Evolutionary conservation across 1,140 invertebrate species (phyloP).

Genomic region (Holotrichia oblita): DNA sequence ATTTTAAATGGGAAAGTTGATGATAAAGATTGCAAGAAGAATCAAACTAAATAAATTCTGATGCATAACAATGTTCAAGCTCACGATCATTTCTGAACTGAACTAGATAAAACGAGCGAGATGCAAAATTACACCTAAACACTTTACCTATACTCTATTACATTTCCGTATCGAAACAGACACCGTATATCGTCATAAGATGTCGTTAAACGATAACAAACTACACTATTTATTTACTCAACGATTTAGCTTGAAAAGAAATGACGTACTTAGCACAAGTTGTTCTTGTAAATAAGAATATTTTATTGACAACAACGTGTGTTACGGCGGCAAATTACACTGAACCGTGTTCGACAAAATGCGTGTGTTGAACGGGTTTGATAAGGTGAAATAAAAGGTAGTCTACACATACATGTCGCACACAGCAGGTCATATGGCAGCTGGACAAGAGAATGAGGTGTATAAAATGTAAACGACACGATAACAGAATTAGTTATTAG

Average conservation of each 20-base stretch:
- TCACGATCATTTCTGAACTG: no score
- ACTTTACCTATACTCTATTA: no score
- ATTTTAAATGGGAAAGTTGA: no score
- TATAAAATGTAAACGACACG: background rate
- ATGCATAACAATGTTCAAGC: no score
- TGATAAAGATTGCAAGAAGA: no score
- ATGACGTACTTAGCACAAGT: background rate
- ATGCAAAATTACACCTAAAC: no score
- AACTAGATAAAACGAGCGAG: no score
- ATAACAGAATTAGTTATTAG: slow-evolving; percentile 5
- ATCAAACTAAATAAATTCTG: no score
- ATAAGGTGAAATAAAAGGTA: background rate
- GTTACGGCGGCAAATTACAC: background rate
- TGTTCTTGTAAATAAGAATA: background rate
- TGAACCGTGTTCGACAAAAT: background rate
- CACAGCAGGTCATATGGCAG: background rate
- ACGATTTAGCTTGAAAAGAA: background rate
- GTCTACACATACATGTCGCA: no score
- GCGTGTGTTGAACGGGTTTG: background rate
- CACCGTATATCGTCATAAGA: background rate
- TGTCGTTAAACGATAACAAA: background rate
- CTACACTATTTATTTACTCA: background rate
- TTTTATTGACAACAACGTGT: background rate
- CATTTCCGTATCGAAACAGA: background rate
- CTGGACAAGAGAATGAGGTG: background rate